Conservation (phyloP, 92 coral and sea anemone genomes). For the Epizoanthus fatuus region DNA sequence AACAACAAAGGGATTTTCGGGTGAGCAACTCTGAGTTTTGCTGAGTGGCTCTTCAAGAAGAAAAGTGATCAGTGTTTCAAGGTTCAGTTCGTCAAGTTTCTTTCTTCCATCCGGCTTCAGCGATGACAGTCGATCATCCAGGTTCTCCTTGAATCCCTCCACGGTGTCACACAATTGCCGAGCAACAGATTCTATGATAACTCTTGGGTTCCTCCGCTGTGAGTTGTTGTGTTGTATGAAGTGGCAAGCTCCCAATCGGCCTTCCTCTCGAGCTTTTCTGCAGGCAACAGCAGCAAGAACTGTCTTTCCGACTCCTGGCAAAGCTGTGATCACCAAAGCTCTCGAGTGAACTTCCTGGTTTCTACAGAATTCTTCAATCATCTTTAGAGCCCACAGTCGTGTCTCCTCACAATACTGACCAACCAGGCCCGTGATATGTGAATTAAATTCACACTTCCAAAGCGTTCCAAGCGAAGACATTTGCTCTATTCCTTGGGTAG, state of each 20-base stretch:
- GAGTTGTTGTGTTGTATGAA: too few relatives aligned
- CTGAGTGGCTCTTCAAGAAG: too few relatives aligned
- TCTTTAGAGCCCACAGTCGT: constrained; percentile 47
- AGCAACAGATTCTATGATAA: too few relatives aligned
- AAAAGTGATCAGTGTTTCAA: too few relatives aligned
- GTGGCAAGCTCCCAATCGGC: too few relatives aligned
- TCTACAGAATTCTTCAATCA: constrained; percentile 25
- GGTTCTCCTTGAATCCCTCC: too few relatives aligned
- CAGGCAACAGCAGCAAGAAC: too few relatives aligned
- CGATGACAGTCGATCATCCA: not conserved
- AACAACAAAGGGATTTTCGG: not conserved
- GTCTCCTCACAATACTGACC: constrained; percentile 45
- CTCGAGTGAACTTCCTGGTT: constrained; percentile 42
- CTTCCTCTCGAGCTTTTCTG: too few relatives aligned
- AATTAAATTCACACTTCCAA: constrained; percentile 47
- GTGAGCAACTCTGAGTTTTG: not conserved
- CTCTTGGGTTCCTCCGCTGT: too few relatives aligned
- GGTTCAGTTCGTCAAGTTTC: not conserved
- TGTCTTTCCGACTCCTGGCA: not conserved
- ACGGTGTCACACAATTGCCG: too few relatives aligned
- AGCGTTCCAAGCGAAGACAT: too few relatives aligned
- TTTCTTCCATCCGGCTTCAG: not conserved
- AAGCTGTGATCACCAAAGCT: constrained; percentile 42
- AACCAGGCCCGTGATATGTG: constrained; percentile 35
- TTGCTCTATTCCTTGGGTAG: too few relatives aligned